A percentile compares a stretch with the other conserved stretches of the same genome.
phyloP scores from a whole-genome alignment of 2,888 invertebrate species.

The Neoscelio sp. region DNA sequence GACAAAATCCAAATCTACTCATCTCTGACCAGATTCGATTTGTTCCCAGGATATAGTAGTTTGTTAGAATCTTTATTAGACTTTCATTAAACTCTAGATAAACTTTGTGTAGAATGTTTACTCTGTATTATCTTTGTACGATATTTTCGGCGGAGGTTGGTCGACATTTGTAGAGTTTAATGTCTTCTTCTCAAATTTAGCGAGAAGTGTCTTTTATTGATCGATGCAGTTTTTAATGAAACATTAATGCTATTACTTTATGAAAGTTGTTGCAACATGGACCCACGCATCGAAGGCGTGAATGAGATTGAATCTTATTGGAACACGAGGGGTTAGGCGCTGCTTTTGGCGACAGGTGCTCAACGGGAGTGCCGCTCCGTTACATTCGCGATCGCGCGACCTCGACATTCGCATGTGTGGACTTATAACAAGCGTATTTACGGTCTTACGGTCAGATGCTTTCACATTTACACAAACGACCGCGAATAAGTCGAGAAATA shows the following conservation, averaged over 20 bases:
- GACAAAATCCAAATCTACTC: no score
- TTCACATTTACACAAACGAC: slow-evolving; percentile 23
- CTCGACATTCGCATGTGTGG: slow-evolving; percentile 44
- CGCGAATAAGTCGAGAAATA: background rate
- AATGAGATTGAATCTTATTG: slow-evolving; percentile 62
- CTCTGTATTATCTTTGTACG: no score
- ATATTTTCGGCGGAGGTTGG: no score
- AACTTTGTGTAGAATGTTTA: no score
- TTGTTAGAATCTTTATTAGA: no score
- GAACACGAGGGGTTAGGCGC: slow-evolving; percentile 39
- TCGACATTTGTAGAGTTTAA: no score
- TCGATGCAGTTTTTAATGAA: slow-evolving; percentile 6
- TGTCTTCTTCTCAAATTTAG: no score
- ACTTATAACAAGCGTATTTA: slow-evolving; percentile 39
- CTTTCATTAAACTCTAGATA: no score
- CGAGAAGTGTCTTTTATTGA: no score
- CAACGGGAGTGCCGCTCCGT: slow-evolving; percentile 67
- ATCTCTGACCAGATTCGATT: no score
- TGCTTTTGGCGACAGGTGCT: slow-evolving; percentile 75
- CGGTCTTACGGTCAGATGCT: slow-evolving; percentile 12
- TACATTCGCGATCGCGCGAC: slow-evolving; percentile 57
- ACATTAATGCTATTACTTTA: background rate
- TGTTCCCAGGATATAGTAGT: no score
- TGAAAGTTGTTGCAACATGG: slow-evolving; percentile 40
- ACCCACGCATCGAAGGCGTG: slow-evolving; percentile 51